These are phyloP conservation scores for Muscina levida DNA, from an alignment of 2,888 invertebrate species.

Conservation along the genomic window DNA sequence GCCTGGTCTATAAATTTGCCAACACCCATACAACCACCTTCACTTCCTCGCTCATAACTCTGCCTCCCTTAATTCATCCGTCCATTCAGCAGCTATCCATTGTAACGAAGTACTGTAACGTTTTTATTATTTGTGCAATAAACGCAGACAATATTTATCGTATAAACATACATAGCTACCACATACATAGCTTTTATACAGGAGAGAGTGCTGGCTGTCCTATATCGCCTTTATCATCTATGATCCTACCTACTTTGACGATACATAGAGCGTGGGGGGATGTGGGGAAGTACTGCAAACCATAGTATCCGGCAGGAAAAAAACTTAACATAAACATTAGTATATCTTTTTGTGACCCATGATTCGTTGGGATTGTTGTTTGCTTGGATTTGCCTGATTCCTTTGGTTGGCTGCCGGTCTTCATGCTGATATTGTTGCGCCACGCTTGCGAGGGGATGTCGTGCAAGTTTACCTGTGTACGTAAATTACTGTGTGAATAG, in stretches of 20 bases:
- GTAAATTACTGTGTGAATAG: too few relatives aligned
- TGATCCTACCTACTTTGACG: neutral
- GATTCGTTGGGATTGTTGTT: slow-evolving; percentile 24
- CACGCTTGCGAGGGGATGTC: neutral
- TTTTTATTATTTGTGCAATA: slow-evolving; percentile 61
- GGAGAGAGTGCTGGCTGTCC: too few relatives aligned
- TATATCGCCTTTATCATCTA: neutral
- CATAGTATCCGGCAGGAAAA: neutral
- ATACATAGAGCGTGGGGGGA: too few relatives aligned
- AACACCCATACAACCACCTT: neutral
- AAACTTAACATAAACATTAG: slow-evolving; percentile 33
- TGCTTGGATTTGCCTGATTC: slow-evolving; percentile 14
- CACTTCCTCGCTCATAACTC: neutral
- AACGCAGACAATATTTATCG: slow-evolving; percentile 50
- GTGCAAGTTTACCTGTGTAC: too few relatives aligned
- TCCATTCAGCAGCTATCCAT: slow-evolving; percentile 31
- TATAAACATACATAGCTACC: slow-evolving; percentile 11
- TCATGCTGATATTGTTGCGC: too few relatives aligned
- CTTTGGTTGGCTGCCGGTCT: neutral
- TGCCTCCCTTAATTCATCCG: neutral
- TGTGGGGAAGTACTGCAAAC: neutral
- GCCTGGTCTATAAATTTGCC: neutral
- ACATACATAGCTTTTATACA: neutral
- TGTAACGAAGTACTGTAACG: slow-evolving; percentile 45
- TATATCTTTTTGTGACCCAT: slow-evolving; percentile 26